These are phyloP conservation scores for Leucania comma DNA, from an alignment of 2,888 invertebrate species.

Conservation along the genomic window DNA sequence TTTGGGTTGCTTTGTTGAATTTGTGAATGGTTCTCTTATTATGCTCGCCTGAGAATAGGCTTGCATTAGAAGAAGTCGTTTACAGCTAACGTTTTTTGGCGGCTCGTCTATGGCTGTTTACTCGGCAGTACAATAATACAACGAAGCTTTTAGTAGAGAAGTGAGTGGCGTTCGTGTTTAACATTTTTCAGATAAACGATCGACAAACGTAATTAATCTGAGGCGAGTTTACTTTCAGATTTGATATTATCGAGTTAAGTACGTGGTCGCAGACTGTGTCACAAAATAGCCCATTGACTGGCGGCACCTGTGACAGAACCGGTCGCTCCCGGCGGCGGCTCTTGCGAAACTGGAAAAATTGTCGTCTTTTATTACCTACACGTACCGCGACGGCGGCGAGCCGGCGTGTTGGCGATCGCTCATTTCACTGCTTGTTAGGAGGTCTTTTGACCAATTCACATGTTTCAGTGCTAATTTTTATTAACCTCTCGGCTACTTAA, in stretches of 20 bases:
- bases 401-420: slow-evolving; percentile 71
- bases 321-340: slow-evolving; percentile 80
- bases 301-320: slow-evolving; percentile 85
- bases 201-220: slow-evolving; percentile 50
- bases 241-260: slow-evolving; percentile 73
- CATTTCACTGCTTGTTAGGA: slow-evolving; percentile 69
- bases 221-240: slow-evolving; percentile 61
- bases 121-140: slow-evolving; percentile 46
- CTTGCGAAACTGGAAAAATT: slow-evolving; percentile 84
- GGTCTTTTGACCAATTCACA: slow-evolving; percentile 62
- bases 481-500: slow-evolving; percentile 30
- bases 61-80: slow-evolving; percentile 72
- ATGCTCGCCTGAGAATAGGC: slow-evolving; percentile 70
- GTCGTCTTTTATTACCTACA: slow-evolving; percentile 78
- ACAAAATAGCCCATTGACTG: slow-evolving; percentile 78
- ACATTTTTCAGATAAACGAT: slow-evolving; percentile 46
- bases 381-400: slow-evolving; percentile 63
- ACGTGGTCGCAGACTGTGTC: slow-evolving; percentile 74
- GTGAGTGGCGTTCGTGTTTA: slow-evolving; percentile 29
- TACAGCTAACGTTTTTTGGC: slow-evolving; percentile 69
- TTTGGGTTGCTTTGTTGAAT: slow-evolving; percentile 87
- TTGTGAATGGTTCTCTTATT: slow-evolving; percentile 85
- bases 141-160: slow-evolving; percentile 45
- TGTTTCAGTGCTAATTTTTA: slow-evolving; percentile 43
- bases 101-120: slow-evolving; percentile 61